Conservation (phyloP, 2,113 vertebrate species). For the Mesembrinibis cayennensis region DNA sequence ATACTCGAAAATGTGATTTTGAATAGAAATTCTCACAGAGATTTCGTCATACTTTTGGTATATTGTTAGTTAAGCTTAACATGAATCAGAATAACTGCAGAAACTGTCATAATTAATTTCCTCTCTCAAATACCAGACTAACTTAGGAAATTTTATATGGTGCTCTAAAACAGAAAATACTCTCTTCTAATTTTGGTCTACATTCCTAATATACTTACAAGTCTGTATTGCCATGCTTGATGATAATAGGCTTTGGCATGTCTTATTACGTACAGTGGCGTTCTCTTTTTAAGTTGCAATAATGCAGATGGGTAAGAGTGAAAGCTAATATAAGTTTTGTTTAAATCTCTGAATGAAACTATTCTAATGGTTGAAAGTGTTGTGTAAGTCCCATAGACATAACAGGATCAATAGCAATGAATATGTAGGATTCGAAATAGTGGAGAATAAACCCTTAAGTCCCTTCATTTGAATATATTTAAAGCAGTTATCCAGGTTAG, state of each 20-base stretch:
- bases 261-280: background rate
- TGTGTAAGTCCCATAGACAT: background rate
- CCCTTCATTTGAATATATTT: background rate
- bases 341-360: background rate
- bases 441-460: background rate
- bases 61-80: background rate
- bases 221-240: background rate
- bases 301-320: background rate
- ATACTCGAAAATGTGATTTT: constrained; percentile 7
- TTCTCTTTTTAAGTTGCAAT: background rate
- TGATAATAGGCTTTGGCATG: background rate
- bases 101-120: background rate
- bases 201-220: background rate
- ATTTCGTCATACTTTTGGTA: background rate
- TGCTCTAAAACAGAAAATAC: background rate
- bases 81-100: background rate
- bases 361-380: background rate
- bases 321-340: background rate
- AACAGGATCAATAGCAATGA: background rate
- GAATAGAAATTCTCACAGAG: background rate
- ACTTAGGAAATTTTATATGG: background rate
- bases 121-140: background rate
- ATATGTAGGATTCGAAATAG: background rate
- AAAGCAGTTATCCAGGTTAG: background rate
- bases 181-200: background rate